Evolutionary conservation across 2,797 vertebrate genomes (phyloP).

Genomic region (Danio albolineatus): DNA sequence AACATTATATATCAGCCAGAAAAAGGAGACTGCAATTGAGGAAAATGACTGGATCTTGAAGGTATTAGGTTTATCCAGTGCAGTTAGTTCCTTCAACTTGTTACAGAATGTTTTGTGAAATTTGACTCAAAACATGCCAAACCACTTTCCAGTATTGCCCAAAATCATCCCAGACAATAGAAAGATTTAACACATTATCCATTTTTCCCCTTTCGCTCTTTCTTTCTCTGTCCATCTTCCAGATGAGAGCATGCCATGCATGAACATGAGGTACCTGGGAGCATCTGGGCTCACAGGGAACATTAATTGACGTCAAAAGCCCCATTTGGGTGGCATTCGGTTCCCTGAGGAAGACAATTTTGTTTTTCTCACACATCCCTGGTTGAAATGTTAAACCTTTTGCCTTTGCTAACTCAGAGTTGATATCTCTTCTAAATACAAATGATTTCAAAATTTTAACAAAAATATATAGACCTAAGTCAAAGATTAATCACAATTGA

Average conservation of each 20-base stretch:
- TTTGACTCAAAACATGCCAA: background rate
- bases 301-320: slow-evolving; percentile 19
- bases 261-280: slow-evolving; percentile 35
- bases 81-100: background rate
- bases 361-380: background rate
- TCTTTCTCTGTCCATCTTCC: slow-evolving; percentile 19
- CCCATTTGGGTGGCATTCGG: background rate
- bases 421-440: background rate
- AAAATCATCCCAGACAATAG: slow-evolving; percentile 24
- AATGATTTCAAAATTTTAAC: background rate
- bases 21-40: background rate
- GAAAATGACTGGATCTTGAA: background rate
- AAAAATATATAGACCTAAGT: background rate
- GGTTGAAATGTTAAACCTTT: background rate
- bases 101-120: background rate
- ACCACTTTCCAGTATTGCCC: background rate
- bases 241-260: slow-evolving; percentile 32
- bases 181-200: slow-evolving; percentile 21
- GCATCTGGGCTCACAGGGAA: slow-evolving; percentile 19
- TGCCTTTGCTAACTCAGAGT: background rate
- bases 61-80: background rate
- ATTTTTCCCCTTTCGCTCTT: slow-evolving; percentile 50
- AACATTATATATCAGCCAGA: background rate
- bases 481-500: too few relatives aligned
- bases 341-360: too few relatives aligned